phyloP scores from a whole-genome alignment of 2,888 invertebrate species.

The Eugnorisma glareosa region DNA sequence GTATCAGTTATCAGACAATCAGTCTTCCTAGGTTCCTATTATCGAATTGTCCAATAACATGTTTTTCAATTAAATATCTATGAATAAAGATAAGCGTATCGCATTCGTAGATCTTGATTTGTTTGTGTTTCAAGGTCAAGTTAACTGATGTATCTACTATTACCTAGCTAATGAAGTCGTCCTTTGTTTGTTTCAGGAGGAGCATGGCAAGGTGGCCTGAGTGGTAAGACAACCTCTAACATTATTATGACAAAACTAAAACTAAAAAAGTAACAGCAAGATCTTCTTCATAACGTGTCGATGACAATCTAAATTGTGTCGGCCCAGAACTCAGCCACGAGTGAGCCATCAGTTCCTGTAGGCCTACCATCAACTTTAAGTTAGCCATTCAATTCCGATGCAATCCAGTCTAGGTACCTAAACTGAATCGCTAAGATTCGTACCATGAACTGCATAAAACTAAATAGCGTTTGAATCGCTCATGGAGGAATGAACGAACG shows the following conservation, averaged over 20 bases:
- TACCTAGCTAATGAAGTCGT: not conserved
- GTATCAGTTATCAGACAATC: not conserved
- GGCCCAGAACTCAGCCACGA: not conserved
- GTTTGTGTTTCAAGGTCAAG: slow-evolving; percentile 10
- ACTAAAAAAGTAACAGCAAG: not conserved
- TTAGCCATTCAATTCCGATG: no score
- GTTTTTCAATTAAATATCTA: slow-evolving; percentile 22
- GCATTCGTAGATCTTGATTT: not conserved
- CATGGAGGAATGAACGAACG: no score
- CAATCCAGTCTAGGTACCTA: no score
- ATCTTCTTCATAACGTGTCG: not conserved
- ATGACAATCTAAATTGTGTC: not conserved
- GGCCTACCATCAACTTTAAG: no score
- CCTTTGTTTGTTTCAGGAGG: slow-evolving; percentile 28
- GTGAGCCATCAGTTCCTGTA: not conserved
- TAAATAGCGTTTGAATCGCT: no score
- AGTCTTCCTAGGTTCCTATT: not conserved
- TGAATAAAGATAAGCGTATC: slow-evolving; percentile 8
- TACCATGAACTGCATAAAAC: no score
- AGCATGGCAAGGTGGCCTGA: slow-evolving; percentile 37
- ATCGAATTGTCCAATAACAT: not conserved
- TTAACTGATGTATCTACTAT: not conserved
- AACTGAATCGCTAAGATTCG: no score
- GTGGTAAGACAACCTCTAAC: slow-evolving; percentile 15
- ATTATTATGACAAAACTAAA: not conserved